Evolutionary conservation across 2,113 vertebrate species (phyloP), one percentile per base, ranked within the genome.

Genomic region (Fulmarus glacialis): DNA sequence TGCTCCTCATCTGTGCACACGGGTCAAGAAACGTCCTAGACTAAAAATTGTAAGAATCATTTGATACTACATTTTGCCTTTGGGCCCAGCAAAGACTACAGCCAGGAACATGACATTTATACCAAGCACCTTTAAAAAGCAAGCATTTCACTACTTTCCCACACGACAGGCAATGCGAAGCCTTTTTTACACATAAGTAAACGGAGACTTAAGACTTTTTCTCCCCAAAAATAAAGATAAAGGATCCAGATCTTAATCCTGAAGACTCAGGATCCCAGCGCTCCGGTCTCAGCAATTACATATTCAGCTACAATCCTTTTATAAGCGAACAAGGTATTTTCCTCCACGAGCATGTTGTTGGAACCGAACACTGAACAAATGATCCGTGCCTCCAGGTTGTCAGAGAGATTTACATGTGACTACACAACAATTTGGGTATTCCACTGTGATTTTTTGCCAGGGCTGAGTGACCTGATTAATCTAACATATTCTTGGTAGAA

Each of bases 361-460:
- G 92, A 96, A 91, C 53, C 17, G 0, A 95, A 40, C 32, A 1
- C 73, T 15, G 75, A 95, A 64, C 77, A 95, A 93, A 81, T 68
- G 92, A 95, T 89, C 90, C n/a, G 0, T 95, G 80, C 88, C 80
- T 93, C 68, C 80, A 84, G 94, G 94, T 95, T 89, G 92, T 89
- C 95, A 79, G 89, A 92, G 75, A 95, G 95, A 84, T 92, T 97
- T 97, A 78, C 90, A 87, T 84, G 82, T 81, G 80, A 78, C 95
- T 92, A 68, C 79, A 34, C 58, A 77, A 67, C 56, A 56, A 45
- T 91, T 82, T 82, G 62, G 78, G 62, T 94, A 94, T 96, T 96
- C 91, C 78, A 48, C 53, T 32, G 84, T 50, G 95, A 75, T 87
- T 97, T 93, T 84, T 74, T 20, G 6, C 77, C 40, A 87, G 86